phyloP scores from a whole-genome alignment of 2,113 vertebrate species.

The Balaenoptera acutorostrata region DNA sequence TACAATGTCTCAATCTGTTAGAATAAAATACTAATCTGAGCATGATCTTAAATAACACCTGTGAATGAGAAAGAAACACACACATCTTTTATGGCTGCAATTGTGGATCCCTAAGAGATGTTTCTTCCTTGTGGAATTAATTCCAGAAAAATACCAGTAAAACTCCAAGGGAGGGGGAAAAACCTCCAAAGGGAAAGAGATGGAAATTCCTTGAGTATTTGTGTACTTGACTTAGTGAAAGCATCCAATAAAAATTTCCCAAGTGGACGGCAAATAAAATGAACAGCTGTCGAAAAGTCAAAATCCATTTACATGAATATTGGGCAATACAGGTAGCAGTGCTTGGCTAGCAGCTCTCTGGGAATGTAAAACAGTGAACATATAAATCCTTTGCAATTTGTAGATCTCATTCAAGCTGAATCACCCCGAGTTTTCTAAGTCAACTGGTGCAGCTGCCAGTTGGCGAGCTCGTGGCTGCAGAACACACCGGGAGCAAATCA shows the following conservation, averaged over 20 bases:
- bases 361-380: not conserved
- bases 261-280: conserved; percentile 28
- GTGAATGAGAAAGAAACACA: not conserved
- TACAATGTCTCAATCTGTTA: not conserved
- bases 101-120: not conserved
- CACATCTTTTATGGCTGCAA: not conserved
- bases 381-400: not conserved
- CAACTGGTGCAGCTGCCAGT: not conserved
- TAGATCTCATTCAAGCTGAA: not conserved
- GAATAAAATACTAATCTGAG: not conserved
- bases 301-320: not conserved
- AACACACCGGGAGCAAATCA: not conserved
- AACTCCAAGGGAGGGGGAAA: not conserved
- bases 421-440: not conserved
- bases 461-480: not conserved
- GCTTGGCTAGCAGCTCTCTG: not conserved
- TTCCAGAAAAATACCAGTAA: not conserved
- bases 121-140: not conserved
- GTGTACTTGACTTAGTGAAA: not conserved
- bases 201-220: not conserved
- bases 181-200: not conserved
- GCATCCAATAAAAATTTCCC: not conserved
- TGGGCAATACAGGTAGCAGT: not conserved
- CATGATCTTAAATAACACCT: not conserved
- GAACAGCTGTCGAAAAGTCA: not conserved